Conservation (phyloP, 2,888 invertebrate genomes). For the Sylvicola fuscatus region DNA sequence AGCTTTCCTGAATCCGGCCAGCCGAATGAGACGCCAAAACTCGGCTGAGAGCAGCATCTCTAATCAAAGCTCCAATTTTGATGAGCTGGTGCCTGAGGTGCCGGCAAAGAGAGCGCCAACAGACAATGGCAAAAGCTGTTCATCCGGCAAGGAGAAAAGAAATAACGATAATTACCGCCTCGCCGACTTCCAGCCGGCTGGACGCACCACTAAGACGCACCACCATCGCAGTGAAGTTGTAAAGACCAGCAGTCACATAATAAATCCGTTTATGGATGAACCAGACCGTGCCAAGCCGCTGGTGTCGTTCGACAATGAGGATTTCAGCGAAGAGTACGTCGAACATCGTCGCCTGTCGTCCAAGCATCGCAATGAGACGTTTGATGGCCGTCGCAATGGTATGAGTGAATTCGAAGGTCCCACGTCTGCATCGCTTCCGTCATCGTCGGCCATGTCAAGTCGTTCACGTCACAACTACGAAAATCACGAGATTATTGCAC, state of each 20-base stretch:
- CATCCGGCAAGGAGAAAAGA: background rate
- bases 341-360: slow-evolving; percentile 19
- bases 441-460: background rate
- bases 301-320: background rate
- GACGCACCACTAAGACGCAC: background rate
- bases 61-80: slow-evolving; percentile 22
- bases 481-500: slow-evolving; percentile 22
- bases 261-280: slow-evolving; percentile 4
- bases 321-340: slow-evolving; percentile 10
- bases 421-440: slow-evolving; percentile 15
- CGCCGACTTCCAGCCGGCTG: slow-evolving; percentile 16
- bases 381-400: slow-evolving; percentile 25
- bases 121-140: slow-evolving; percentile 10
- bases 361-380: slow-evolving; percentile 18
- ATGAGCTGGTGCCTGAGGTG: slow-evolving; percentile 12
- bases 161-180: slow-evolving; percentile 12
- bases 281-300: background rate
- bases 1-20: background rate
- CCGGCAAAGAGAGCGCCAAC: background rate
- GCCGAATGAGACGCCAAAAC: slow-evolving; percentile 21
- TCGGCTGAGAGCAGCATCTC: slow-evolving; percentile 26
- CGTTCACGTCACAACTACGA: slow-evolving; percentile 17
- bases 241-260: slow-evolving; percentile 2
- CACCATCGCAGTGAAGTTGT: slow-evolving; percentile 1
- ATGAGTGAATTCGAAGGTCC: slow-evolving; percentile 11